A percentile compares a stretch with the other conserved stretches of the same genome.
Evolutionary conservation across 1,140 invertebrate species (phyloP).

Genomic region (Callitettix versicolor): DNA sequence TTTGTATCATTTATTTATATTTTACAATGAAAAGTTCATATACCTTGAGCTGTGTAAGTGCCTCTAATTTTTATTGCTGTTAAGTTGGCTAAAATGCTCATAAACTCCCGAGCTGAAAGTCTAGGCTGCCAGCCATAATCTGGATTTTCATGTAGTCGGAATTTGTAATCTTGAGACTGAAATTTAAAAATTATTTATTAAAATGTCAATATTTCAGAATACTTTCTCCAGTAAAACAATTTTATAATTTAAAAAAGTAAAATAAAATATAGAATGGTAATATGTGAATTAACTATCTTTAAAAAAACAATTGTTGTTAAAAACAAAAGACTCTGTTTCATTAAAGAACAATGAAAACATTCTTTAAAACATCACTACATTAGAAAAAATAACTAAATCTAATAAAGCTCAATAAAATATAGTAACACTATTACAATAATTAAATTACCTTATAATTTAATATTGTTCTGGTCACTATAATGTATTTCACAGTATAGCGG

Average conservation of each 20-base stretch:
- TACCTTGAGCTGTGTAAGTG: constrained; percentile 70
- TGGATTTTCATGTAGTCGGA: constrained; percentile 81
- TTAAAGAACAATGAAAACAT: neutral
- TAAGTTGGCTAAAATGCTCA: constrained; percentile 83
- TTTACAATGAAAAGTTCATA: no score
- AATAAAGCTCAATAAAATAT: no score
- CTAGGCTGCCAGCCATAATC: constrained; percentile 87
- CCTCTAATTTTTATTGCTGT: constrained; percentile 89
- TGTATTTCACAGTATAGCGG: no score
- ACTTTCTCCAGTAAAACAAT: constrained; percentile 2
- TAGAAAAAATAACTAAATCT: no score
- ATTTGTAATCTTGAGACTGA: constrained; percentile 61
- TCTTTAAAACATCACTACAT: no score
- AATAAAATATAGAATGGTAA: neutral
- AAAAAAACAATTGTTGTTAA: neutral
- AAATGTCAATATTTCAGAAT: neutral
- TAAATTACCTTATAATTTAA: no score
- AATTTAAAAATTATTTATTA: constrained; percentile 28
- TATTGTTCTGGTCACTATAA: no score
- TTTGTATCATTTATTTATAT: no score
- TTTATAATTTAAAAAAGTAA: neutral
- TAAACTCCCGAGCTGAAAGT: constrained; percentile 74
- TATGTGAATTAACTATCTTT: neutral
- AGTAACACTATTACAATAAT: no score
- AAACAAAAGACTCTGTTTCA: neutral